These are phyloP conservation scores for Hipparchia semele DNA, from an alignment of 2,888 invertebrate genomes.

Conservation along the genomic window DNA sequence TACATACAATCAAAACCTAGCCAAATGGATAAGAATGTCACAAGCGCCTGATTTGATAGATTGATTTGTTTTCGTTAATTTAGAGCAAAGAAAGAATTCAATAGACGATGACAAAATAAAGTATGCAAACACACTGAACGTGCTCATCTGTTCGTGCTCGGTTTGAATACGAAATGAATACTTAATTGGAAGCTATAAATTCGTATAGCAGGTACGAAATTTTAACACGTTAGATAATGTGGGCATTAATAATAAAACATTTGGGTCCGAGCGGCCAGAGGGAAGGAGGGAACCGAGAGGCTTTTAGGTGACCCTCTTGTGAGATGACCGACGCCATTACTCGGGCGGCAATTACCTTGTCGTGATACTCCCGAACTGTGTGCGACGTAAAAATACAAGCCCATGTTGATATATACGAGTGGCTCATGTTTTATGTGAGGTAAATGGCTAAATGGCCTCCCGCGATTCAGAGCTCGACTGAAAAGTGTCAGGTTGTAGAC, in stretches of 20 bases:
- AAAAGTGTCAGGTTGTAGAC: background rate
- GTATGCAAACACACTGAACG: constrained; percentile 13
- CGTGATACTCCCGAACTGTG: constrained; percentile 25
- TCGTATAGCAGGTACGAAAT: constrained; percentile 29
- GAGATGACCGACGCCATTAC: constrained; percentile 48
- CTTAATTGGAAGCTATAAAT: constrained; percentile 5
- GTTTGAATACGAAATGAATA: background rate
- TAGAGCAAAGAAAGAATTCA: background rate
- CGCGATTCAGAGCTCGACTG: background rate
- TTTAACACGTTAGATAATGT: constrained; percentile 45
- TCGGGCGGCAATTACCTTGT: constrained; percentile 34
- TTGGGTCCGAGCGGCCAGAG: constrained; percentile 34
- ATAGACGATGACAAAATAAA: background rate
- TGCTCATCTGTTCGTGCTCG: background rate
- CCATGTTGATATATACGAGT: background rate
- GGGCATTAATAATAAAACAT: constrained; percentile 59
- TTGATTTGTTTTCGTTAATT: background rate
- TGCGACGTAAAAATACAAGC: constrained; percentile 20
- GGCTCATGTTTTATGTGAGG: background rate
- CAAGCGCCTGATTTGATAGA: no score
- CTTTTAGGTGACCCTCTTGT: constrained; percentile 49
- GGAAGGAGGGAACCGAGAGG: constrained; percentile 23
- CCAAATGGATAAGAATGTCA: no score
- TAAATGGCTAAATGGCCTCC: constrained; percentile 9
- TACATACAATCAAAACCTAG: no score